Conservation (phyloP, 2,888 invertebrate species). For the Auanema freiburgensis region DNA sequence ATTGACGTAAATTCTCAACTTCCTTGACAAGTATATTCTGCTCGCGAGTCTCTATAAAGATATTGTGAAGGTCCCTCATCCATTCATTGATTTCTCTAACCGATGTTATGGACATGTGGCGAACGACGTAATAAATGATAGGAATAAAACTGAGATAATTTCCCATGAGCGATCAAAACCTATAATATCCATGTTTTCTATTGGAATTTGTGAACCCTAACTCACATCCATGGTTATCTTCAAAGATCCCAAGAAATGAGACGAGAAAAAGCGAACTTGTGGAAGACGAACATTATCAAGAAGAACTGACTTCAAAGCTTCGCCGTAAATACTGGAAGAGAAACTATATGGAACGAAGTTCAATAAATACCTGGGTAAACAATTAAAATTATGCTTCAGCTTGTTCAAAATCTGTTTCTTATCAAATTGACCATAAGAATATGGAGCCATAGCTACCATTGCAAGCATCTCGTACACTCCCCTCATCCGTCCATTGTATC, state of each 20-base stretch:
- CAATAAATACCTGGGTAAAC: conserved; percentile 6
- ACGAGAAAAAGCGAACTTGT: no score
- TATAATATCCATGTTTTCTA: no score
- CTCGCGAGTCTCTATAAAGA: conserved; percentile 27
- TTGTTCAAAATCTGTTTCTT: conserved; percentile 11
- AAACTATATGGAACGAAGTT: neutral
- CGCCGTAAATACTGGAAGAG: no score
- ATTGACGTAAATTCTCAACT: conserved; percentile 30
- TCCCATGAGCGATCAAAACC: conserved; percentile 4
- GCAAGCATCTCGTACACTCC: conserved; percentile 26
- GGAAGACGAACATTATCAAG: no score
- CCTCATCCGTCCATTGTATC: conserved; percentile 10
- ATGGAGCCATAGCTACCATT: conserved; percentile 26
- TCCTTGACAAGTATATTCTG: conserved; percentile 30
- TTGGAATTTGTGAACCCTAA: no score
- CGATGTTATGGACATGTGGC: no score
- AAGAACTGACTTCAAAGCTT: no score
- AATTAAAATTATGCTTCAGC: conserved; percentile 9
- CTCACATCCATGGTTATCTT: no score
- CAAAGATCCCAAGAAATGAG: no score
- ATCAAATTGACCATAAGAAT: conserved; percentile 25
- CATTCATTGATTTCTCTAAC: neutral
- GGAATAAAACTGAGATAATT: conserved; percentile 17
- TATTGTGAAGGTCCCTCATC: neutral
- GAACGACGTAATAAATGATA: conserved; percentile 15